Base-by-base conservation (phyloP, 1,140 invertebrate species). In the Hyles euphorbiae region DNA sequence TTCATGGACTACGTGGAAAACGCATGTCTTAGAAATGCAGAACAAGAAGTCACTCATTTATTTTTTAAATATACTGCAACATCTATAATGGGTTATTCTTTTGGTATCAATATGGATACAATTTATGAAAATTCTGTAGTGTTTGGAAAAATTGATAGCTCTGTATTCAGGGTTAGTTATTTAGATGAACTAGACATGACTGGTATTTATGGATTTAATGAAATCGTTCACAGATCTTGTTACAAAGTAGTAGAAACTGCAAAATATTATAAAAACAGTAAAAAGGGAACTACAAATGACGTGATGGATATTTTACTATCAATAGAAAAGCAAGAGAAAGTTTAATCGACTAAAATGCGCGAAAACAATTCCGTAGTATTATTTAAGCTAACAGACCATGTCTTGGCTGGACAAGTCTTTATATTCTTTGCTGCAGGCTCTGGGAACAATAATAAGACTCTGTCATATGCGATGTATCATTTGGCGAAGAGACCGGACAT, bases 51-150 rank as follows among this genome's bases (percentile, higher is more conserved):
- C 6, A 76, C 84, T 53, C 75, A 83, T 52, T 44, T 90, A 2
- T 56, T 84, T 1, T 61, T 76, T 4, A 81, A 73, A 45, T 89
- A 87, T 56, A 70, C 87, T 2, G 63, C 89, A 9, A 78, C 87
- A 2, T 84, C 87, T 1, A 91, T 92, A 33, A 83, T 88, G 9
- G 84, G 82, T 2, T 91, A 89, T 59, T 91, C 90, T 9, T 92
- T 91, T 65, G 91, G 91, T 3, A 62, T 91, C 8, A 82, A 91
- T 51, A 85, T 88, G 12, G 89, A 91, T 60, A 60, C 53, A 8
- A 3, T 63, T 11, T 4, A 53, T 33, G 62, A 67, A 8, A 10
- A 60, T n/a, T n/a, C 53, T 8, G 8, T 58, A 4, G 48, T 61
- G 2, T 58, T 69, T 9, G 12, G 67, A 45, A 34, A 64, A 48